Evolutionary conservation across 1,140 invertebrate genomes (phyloP).

Genomic region (Danaus melanippus): DNA sequence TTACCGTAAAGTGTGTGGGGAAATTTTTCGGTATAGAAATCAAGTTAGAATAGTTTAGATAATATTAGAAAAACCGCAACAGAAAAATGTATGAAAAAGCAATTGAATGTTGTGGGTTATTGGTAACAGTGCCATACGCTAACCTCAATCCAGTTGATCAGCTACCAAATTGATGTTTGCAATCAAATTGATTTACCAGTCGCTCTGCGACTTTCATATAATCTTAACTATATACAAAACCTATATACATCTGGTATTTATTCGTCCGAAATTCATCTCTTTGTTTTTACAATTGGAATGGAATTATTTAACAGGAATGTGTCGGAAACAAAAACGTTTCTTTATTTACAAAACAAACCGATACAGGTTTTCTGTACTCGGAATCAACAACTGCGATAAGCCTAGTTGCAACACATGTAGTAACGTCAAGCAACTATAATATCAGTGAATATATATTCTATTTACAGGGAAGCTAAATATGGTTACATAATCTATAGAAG

Average conservation of each 20-base stretch:
- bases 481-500: slow-evolving; percentile 39
- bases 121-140: slow-evolving; percentile 50
- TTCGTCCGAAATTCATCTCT: slow-evolving; percentile 33
- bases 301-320: slow-evolving; percentile 66
- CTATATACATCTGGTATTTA: slow-evolving; percentile 64
- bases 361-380: slow-evolving; percentile 24
- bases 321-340: slow-evolving; percentile 39
- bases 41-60: too few species aligned
- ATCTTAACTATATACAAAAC: slow-evolving; percentile 61
- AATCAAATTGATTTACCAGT: slow-evolving; percentile 21
- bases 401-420: slow-evolving; percentile 42
- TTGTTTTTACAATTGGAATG: slow-evolving; percentile 52
- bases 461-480: slow-evolving; percentile 46
- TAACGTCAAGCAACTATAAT: slow-evolving; percentile 48
- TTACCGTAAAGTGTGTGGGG: too few species aligned
- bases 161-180: slow-evolving; percentile 18
- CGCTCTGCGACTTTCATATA: slow-evolving; percentile 56
- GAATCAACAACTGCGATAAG: slow-evolving; percentile 54
- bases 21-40: too few species aligned
- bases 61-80: too few species aligned
- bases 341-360: slow-evolving; percentile 50
- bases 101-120: slow-evolving; percentile 14
- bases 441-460: slow-evolving; percentile 46
- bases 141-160: slow-evolving; percentile 22
- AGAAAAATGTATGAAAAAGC: background rate